Evolutionary conservation across 2,113 vertebrate species (phyloP).

Genomic region (Lophura nycthemera): DNA sequence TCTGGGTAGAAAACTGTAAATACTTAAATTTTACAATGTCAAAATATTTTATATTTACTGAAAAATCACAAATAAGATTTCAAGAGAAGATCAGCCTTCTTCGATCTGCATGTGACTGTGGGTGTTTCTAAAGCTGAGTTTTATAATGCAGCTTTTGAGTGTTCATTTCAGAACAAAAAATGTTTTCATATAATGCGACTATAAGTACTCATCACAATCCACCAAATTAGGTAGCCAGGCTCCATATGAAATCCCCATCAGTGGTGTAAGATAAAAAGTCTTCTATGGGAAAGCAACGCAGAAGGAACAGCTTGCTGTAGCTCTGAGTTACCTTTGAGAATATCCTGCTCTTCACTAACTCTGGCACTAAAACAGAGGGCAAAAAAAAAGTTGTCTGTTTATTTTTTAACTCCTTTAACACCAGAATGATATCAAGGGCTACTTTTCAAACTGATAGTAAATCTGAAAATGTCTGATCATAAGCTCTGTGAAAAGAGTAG

Average conservation of each 20-base stretch:
- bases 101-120: background rate
- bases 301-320: background rate
- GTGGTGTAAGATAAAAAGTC: background rate
- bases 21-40: background rate
- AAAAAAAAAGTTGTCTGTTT: background rate
- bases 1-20: background rate
- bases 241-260: background rate
- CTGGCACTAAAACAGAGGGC: background rate
- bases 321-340: background rate
- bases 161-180: background rate
- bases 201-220: background rate
- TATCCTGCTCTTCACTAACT: background rate
- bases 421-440: background rate
- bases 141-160: background rate
- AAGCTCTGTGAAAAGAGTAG: background rate
- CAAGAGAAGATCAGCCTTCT: background rate
- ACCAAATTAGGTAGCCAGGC: background rate
- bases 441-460: slow-evolving; percentile 2
- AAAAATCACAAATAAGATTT: background rate
- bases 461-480: background rate
- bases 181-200: background rate
- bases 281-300: background rate
- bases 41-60: background rate
- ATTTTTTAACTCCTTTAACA: background rate
- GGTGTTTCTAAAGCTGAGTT: background rate